Conservation (phyloP, 2,797 vertebrate genomes). For the Amniataba percoides region DNA sequence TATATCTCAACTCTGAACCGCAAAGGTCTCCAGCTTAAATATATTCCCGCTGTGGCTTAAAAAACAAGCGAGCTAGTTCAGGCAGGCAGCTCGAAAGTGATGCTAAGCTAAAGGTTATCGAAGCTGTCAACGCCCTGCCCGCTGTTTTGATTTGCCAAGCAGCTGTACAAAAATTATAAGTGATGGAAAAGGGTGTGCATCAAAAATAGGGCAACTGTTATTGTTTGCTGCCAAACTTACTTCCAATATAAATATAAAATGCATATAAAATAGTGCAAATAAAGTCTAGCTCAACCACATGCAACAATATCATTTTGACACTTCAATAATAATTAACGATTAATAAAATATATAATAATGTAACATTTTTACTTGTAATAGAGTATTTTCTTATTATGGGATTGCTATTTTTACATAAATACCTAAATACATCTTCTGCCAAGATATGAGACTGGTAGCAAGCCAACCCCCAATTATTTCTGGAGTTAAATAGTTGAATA, state of each 20-base stretch:
- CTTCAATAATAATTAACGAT: too few relatives aligned
- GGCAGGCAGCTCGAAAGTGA: not conserved
- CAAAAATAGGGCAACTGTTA: too few relatives aligned
- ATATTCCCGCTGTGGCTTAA: conserved; percentile 14
- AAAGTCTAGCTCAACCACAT: too few relatives aligned
- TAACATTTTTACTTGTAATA: not conserved
- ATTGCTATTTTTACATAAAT: not conserved
- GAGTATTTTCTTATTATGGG: not conserved
- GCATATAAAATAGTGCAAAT: too few relatives aligned
- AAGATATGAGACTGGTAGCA: not conserved
- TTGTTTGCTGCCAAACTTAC: too few relatives aligned
- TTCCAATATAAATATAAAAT: too few relatives aligned
- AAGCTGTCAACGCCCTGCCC: conserved; percentile 12
- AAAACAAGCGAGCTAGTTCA: conserved; percentile 31
- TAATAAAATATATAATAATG: not conserved
- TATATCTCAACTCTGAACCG: conserved; percentile 50
- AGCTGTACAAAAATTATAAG: conserved; percentile 1
- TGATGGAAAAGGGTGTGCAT: too few relatives aligned
- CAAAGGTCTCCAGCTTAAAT: conserved; percentile 30
- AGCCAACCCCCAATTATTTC: not conserved
- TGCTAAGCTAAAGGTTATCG: not conserved
- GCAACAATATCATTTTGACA: too few relatives aligned
- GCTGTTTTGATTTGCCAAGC: conserved; percentile 22
- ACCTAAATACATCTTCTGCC: not conserved
- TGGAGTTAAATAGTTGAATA: not conserved